A percentile compares a stretch with the other conserved stretches of the same genome.
phyloP scores from a whole-genome alignment of 1,140 invertebrate genomes.

The Megathymus violae region DNA sequence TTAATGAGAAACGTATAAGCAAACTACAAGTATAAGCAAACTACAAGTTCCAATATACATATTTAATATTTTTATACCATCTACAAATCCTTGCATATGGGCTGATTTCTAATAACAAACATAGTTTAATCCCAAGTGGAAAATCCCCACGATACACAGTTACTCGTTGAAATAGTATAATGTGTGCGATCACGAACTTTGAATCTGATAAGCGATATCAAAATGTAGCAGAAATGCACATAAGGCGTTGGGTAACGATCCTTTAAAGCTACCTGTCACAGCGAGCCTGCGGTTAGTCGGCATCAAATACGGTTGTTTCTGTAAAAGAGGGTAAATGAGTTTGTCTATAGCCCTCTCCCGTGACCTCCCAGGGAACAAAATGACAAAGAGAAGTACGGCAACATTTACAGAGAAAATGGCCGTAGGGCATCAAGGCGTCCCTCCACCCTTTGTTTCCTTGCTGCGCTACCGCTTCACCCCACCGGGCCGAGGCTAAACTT shows the following conservation, averaged over 20 bases:
- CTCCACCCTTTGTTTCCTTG: slow-evolving; percentile 73
- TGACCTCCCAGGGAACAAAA: slow-evolving; percentile 63
- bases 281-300: slow-evolving; percentile 58
- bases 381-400: slow-evolving; percentile 67
- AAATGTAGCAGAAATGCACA: neutral
- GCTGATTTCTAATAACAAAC: too few species aligned
- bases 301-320: slow-evolving; percentile 62
- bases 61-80: too few species aligned
- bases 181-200: neutral
- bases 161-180: too few species aligned
- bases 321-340: slow-evolving; percentile 67
- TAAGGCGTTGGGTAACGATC: slow-evolving; percentile 61
- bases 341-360: slow-evolving; percentile 61
- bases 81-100: too few species aligned
- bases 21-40: too few species aligned
- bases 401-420: slow-evolving; percentile 76
- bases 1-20: too few species aligned
- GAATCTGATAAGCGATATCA: slow-evolving; percentile 8
- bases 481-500: slow-evolving; percentile 50
- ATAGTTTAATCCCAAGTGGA: too few species aligned
- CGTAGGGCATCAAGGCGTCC: slow-evolving; percentile 61
- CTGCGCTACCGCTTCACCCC: slow-evolving; percentile 44
- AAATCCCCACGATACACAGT: too few species aligned
- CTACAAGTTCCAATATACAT: too few species aligned
- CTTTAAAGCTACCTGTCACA: slow-evolving; percentile 67